These are phyloP conservation scores for Platalea minor DNA, from an alignment of 2,797 vertebrate species.

Conservation along the genomic window DNA sequence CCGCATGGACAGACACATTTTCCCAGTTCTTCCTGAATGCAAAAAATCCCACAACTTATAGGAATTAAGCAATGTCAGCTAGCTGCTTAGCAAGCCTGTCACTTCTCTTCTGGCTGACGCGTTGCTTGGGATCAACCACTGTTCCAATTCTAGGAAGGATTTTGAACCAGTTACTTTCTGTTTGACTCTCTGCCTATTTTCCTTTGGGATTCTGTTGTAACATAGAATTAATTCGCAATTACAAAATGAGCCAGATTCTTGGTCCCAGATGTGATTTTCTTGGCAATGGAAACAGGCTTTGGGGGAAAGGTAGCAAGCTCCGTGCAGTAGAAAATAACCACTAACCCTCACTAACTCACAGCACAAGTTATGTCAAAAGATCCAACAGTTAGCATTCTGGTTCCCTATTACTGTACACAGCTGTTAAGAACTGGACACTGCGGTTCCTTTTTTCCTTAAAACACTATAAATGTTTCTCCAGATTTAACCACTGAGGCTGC, in stretches of 20 bases:
- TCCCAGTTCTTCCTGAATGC: not conserved
- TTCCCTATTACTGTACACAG: not conserved
- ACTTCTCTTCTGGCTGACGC: not conserved
- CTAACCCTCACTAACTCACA: not conserved
- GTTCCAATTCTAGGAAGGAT: not conserved
- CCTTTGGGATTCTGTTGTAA: not conserved
- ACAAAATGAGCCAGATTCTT: not conserved
- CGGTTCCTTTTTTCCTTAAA: not conserved
- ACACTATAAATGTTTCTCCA: not conserved
- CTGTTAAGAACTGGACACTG: not conserved
- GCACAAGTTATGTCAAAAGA: not conserved
- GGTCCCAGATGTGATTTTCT: not conserved
- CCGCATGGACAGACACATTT: not conserved
- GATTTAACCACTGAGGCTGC: not conserved
- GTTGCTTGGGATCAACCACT: not conserved
- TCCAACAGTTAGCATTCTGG: not conserved
- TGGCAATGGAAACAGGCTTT: not conserved
- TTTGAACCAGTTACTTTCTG: not conserved
- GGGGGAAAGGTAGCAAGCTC: not conserved
- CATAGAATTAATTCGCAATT: not conserved
- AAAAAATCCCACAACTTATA: not conserved
- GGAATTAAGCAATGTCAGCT: not conserved
- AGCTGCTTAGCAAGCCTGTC: not conserved
- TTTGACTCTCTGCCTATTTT: not conserved
- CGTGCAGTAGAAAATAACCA: not conserved